Conservation (phyloP, 2,113 vertebrate genomes). For the Sinosuthora webbiana region DNA sequence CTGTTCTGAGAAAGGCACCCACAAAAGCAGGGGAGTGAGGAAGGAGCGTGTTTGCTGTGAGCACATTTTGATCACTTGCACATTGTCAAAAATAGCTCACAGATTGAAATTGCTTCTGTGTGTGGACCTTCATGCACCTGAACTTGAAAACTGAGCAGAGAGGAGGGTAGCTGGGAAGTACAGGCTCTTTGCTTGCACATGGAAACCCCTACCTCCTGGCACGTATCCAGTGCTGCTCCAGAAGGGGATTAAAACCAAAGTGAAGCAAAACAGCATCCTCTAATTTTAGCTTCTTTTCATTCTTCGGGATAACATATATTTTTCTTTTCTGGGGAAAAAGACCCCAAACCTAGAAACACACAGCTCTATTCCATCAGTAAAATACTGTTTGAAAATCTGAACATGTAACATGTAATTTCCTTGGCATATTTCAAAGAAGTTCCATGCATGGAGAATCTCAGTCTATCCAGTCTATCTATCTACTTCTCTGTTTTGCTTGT, state of each 20-base stretch:
- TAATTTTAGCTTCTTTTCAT: not conserved
- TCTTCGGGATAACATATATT: not conserved
- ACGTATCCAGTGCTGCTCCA: not conserved
- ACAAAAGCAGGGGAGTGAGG: not conserved
- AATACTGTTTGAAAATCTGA: constrained; percentile 20
- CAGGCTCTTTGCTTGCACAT: not conserved
- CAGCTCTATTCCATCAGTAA: not conserved
- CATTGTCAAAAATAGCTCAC: not conserved
- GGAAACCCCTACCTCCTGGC: not conserved
- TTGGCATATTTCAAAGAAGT: constrained; percentile 20
- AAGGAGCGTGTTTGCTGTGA: not conserved
- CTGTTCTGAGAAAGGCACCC: not conserved
- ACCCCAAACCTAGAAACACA: not conserved
- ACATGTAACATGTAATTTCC: not conserved
- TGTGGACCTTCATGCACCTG: not conserved
- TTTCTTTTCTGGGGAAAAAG: not conserved
- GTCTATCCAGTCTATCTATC: constrained; percentile 11
- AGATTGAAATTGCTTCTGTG: not conserved
- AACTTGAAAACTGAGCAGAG: not conserved
- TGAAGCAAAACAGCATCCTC: not conserved
- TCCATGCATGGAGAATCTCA: constrained; percentile 18
- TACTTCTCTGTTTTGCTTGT: constrained; percentile 41
- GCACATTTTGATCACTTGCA: not conserved
- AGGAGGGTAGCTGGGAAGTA: not conserved
- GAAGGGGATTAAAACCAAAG: constrained; percentile 12